phyloP scores from a whole-genome alignment of 2,797 vertebrate genomes.

The Danio albolineatus region DNA sequence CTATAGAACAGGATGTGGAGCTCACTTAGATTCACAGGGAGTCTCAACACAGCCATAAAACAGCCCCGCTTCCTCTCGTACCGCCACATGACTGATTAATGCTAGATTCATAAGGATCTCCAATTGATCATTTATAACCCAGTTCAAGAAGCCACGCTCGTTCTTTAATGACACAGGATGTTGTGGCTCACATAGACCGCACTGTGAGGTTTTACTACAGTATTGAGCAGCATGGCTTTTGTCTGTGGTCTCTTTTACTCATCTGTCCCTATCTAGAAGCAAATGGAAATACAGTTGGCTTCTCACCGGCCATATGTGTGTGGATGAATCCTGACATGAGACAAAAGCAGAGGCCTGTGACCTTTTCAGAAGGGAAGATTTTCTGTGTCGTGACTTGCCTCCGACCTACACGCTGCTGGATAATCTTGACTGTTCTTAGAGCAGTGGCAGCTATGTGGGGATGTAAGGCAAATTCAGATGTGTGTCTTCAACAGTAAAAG shows the following conservation, averaged over 20 bases:
- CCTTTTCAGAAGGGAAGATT: slow-evolving; percentile 50
- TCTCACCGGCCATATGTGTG: background rate
- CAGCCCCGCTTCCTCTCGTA: slow-evolving; percentile 29
- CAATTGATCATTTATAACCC: slow-evolving; percentile 74
- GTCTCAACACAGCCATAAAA: slow-evolving; percentile 35
- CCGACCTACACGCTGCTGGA: slow-evolving; percentile 28
- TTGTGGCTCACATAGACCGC: background rate
- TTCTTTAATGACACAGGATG: slow-evolving; percentile 36
- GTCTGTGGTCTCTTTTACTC: slow-evolving; percentile 59
- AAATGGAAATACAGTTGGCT: slow-evolving; percentile 65
- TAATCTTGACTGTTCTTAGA: slow-evolving; percentile 23
- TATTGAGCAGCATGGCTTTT: slow-evolving; percentile 45
- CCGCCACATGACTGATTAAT: slow-evolving; percentile 74
- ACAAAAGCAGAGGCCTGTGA: slow-evolving; percentile 45
- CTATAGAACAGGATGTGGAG: slow-evolving; percentile 35
- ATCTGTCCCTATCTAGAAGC: slow-evolving; percentile 59
- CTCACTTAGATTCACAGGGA: slow-evolving; percentile 37
- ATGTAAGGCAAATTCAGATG: slow-evolving; percentile 9
- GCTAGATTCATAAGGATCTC: slow-evolving; percentile 70
- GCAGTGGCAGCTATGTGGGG: background rate
- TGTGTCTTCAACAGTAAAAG: slow-evolving; percentile 4
- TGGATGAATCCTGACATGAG: slow-evolving; percentile 53
- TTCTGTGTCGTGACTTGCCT: slow-evolving; percentile 32
- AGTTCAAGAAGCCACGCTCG: slow-evolving; percentile 41
- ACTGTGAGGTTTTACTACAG: background rate